Percentiles rank a stretch among this genome's conserved stretches.
Evolutionary conservation across 2,888 invertebrate genomes (phyloP).

Genomic region (Hypercompe scribonia): DNA sequence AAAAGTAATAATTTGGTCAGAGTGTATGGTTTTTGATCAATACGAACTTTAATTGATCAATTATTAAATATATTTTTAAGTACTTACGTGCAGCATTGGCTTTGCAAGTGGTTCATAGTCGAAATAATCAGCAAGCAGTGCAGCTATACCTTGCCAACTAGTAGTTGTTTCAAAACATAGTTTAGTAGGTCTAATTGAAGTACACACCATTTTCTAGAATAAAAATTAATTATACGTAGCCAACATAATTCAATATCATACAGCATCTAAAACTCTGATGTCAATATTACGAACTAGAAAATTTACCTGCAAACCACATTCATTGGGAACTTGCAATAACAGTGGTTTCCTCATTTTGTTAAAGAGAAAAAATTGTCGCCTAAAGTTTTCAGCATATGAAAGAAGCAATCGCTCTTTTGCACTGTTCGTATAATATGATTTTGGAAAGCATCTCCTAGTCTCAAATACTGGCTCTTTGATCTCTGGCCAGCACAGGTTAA

Average conservation of each 20-base stretch:
- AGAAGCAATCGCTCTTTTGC: conserved; percentile 90
- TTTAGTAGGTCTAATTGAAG: conserved; percentile 92
- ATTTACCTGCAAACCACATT: conserved; percentile 91
- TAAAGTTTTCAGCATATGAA: conserved; percentile 92
- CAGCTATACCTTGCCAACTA: conserved; percentile 90
- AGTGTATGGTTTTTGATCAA: neutral
- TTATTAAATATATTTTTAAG: neutral
- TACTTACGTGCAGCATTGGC: conserved; percentile 90
- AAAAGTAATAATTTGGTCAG: neutral
- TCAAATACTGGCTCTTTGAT: conserved; percentile 85
- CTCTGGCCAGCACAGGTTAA: conserved; percentile 89
- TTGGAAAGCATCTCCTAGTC: conserved; percentile 87
- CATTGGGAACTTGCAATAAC: conserved; percentile 91
- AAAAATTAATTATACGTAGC: neutral
- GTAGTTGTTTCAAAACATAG: conserved; percentile 90
- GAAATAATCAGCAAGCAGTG: conserved; percentile 92
- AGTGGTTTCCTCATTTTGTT: conserved; percentile 88
- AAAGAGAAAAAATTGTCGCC: conserved; percentile 88
- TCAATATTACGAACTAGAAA: conserved; percentile 29
- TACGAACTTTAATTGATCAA: neutral
- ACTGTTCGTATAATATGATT: conserved; percentile 88
- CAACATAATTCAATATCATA: neutral
- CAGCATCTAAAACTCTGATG: conserved; percentile 17
- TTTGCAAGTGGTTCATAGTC: conserved; percentile 90
- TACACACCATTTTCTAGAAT: conserved; percentile 95